phyloP scores from a whole-genome alignment of 2,113 vertebrate genomes.

The Bos javanicus region DNA sequence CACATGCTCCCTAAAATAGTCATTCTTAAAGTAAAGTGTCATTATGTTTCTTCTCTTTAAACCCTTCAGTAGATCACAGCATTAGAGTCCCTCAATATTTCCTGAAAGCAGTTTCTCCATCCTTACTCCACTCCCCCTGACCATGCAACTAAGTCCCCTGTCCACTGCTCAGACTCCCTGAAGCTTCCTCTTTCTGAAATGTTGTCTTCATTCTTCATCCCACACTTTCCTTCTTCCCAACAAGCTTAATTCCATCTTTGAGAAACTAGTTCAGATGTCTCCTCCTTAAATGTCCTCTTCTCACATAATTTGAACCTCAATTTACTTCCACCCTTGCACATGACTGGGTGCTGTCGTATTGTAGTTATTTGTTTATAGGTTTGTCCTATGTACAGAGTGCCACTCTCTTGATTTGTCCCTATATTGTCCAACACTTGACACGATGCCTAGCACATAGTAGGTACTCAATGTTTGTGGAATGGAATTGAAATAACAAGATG shows the following conservation, averaged over 20 bases:
- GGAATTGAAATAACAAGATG: not conserved
- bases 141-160: rapidly evolving
- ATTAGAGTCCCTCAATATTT: not conserved
- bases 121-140: rapidly evolving
- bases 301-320: not conserved
- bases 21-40: not conserved
- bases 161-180: not conserved
- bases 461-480: not conserved
- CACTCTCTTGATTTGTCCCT: not conserved
- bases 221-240: not conserved
- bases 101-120: not conserved
- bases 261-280: not conserved
- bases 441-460: not conserved
- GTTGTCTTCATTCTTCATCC: not conserved
- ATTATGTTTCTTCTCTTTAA: not conserved
- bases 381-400: not conserved
- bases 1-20: not conserved
- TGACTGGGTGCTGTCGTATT: not conserved
- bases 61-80: rapidly evolving
- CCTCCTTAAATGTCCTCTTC: not conserved
- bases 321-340: not conserved
- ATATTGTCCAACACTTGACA: not conserved
- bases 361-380: not conserved
- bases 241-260: not conserved
- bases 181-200: not conserved